Base-by-base conservation (phyloP, 1,140 invertebrate genomes). In the Ruditapes philippinarum region DNA sequence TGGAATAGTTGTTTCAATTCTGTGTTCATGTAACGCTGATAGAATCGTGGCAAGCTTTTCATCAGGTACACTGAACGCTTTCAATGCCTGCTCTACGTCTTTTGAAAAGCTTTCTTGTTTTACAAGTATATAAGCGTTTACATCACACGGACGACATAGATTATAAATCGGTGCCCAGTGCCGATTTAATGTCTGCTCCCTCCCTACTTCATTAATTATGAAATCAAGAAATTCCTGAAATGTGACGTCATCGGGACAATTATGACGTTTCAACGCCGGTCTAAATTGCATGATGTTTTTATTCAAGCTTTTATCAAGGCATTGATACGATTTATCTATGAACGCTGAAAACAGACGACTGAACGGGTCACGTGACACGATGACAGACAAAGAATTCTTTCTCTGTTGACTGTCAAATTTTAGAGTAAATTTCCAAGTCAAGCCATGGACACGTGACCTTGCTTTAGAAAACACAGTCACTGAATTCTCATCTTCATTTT, bases 331-430 rank as follows among this genome's bases (percentile, higher is more conserved):
- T 65, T 89, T 91, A 51, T 91, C 90, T 11, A 91, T 78, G 79
- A 83, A 91, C 42, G 90, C 87, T 2, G 90, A 91, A 70, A 57
- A 91, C 40, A 91, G 51, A 45, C 88, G 51, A 1, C 87, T 82
- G 40, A 87, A 91, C 0, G 90, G 90, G 25, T 86, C 85, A 22
- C 90, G 76, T 38, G 84, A 73, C 0, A 91, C 88, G 1, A 88
- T 22, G 33, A 89, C 36, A 14, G 42, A 45, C 42, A 45, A 45
- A 7, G 42, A 45, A 45, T 45, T 45, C 42, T 45, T 45, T 45
- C 42, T 5, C 14, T 7, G 14, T 7, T 45, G 5, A 45, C 42
- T 45, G 14, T 7, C 5, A 45, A 45, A 7, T 7, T 45, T 14
- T 45, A 45, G 5, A 5, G 14, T 45, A 45, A 45, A 14, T 45